Percentiles rank a stretch among this genome's conserved stretches.
Conservation (phyloP, 2,113 vertebrate genomes). For the Nymphicus hollandicus region DNA sequence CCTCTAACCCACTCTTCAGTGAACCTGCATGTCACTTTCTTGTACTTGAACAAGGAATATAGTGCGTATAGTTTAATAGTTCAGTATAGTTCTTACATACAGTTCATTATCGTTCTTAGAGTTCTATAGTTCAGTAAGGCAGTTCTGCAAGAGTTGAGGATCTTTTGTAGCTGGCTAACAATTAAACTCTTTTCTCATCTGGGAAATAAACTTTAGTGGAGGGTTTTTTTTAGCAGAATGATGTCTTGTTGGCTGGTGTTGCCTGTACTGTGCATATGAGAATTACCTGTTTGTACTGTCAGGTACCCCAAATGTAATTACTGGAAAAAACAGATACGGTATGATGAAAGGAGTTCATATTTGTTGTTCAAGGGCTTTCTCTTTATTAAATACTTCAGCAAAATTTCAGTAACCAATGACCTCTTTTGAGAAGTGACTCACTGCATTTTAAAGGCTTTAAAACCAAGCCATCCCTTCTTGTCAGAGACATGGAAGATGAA, state of each 20-base stretch:
- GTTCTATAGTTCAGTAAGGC: background rate
- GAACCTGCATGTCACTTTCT: background rate
- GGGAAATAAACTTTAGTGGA: background rate
- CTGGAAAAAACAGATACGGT: background rate
- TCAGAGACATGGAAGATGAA: conserved; percentile 10
- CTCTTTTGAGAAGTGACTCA: conserved; percentile 26
- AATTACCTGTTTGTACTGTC: background rate
- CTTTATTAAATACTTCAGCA: background rate
- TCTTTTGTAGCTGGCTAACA: background rate
- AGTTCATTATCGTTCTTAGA: background rate
- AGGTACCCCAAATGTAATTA: background rate
- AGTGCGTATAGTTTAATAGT: background rate
- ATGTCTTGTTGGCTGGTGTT: background rate
- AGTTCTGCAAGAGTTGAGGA: background rate
- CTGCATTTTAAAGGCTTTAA: conserved; percentile 31
- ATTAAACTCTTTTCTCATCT: background rate
- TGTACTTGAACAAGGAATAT: background rate
- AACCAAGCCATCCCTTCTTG: conserved; percentile 8
- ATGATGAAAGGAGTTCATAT: background rate
- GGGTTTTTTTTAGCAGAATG: background rate
- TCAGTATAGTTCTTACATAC: background rate
- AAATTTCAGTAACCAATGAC: background rate
- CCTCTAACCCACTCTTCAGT: background rate
- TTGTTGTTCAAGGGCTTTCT: background rate
- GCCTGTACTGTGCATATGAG: background rate